Evolutionary conservation across 2,797 vertebrate species (phyloP).

Genomic region (Catharus ustulatus): DNA sequence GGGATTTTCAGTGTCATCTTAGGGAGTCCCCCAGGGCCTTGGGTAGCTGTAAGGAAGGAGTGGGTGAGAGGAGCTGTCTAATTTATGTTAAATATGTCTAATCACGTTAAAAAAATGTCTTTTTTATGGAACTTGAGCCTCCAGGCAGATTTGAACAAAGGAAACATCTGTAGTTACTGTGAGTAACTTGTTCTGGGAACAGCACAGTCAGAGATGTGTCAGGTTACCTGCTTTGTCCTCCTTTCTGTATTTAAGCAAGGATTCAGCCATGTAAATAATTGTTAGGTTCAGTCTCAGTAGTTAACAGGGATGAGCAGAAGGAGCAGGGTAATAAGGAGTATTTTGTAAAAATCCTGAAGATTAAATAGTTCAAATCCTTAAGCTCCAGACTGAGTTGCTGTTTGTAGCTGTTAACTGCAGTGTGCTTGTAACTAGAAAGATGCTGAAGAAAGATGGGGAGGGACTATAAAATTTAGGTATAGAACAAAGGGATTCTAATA

Average conservation of each 20-base stretch:
- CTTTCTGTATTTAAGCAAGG: neutral
- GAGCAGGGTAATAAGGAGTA: neutral
- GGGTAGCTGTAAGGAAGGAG: neutral
- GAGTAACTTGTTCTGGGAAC: neutral
- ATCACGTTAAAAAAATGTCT: neutral
- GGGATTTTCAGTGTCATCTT: neutral
- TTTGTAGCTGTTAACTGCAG: neutral
- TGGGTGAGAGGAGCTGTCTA: conserved; percentile 25
- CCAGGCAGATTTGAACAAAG: conserved; percentile 15
- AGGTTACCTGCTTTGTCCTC: neutral
- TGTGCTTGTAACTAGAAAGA: neutral
- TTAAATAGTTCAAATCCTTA: conserved; percentile 3
- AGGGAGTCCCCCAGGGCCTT: neutral
- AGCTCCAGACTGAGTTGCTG: neutral
- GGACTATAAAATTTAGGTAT: neutral
- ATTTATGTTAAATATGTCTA: conserved; percentile 9
- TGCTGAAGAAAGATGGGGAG: neutral
- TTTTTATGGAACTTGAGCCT: conserved; percentile 19
- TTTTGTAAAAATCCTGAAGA: conserved; percentile 2
- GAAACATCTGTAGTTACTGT: neutral
- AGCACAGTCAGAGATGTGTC: neutral
- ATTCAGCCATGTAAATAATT: neutral
- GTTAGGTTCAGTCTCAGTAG: neutral
- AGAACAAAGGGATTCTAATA: neutral
- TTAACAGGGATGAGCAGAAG: neutral